These are phyloP conservation scores for Exephanes ischioxanthus DNA, from an alignment of 2,888 invertebrate species.

Conservation along the genomic window DNA sequence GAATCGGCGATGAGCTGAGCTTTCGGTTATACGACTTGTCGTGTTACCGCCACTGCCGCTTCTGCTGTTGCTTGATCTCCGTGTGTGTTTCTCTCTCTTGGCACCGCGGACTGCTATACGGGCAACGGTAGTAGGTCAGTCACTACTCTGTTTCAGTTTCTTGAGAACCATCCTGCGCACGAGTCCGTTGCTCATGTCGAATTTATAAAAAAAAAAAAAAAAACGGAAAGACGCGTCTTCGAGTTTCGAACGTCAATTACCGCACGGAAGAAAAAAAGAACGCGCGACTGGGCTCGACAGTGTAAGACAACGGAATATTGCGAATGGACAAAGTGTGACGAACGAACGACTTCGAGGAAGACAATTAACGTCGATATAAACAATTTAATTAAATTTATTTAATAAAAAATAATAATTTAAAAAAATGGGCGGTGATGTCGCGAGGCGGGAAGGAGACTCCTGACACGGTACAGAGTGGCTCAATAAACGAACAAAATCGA, in stretches of 20 bases:
- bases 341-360: constrained; percentile 37
- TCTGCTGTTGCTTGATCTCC: constrained; percentile 37
- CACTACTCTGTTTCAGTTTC: constrained; percentile 75
- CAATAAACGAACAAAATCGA: not conserved
- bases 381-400: not conserved
- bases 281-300: not conserved
- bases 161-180: constrained; percentile 73
- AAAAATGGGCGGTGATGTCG: not conserved
- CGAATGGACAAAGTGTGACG: not conserved
- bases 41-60: constrained; percentile 44
- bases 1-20: constrained; percentile 57
- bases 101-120: constrained; percentile 64
- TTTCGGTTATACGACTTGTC: constrained; percentile 56
- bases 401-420: not conserved
- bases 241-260: constrained; percentile 21
- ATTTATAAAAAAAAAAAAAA: constrained; percentile 43
- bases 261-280: not conserved
- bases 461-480: not conserved
- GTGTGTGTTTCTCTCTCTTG: constrained; percentile 57
- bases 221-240: constrained; percentile 43
- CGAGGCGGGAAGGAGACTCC: not conserved
- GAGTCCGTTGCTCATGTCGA: constrained; percentile 50
- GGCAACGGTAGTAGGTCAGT: constrained; percentile 76
- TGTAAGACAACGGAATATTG: not conserved
- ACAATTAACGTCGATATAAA: not conserved